These are phyloP conservation scores for Neodiprion lecontei DNA, from an alignment of 1,140 invertebrate genomes.

Conservation along the genomic window DNA sequence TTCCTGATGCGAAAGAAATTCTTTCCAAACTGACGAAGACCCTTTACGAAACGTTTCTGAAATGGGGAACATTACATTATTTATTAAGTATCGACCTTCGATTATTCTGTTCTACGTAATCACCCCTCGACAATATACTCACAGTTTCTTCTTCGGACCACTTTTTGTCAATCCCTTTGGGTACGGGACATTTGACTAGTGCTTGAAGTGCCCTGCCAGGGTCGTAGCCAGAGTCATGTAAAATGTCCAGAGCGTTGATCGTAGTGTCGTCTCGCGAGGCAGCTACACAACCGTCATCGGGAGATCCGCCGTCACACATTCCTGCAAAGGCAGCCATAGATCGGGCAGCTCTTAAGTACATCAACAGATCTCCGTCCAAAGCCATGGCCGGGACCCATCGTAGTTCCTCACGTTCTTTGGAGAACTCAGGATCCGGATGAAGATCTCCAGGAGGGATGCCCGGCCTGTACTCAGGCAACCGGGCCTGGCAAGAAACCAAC, in stretches of 20 bases:
- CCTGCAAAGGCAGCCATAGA: slow-evolving; percentile 95
- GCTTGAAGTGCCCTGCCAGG: slow-evolving; percentile 94
- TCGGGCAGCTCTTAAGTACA: slow-evolving; percentile 95
- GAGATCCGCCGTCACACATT: slow-evolving; percentile 97
- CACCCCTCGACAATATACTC: slow-evolving; percentile 45
- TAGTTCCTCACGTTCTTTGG: slow-evolving; percentile 84
- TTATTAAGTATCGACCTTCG: not conserved
- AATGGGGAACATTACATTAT: slow-evolving; percentile 31
- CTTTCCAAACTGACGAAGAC: slow-evolving; percentile 96
- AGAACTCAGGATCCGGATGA: slow-evolving; percentile 76
- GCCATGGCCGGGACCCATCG: slow-evolving; percentile 92
- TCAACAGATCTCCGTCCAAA: slow-evolving; percentile 92
- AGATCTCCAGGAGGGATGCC: slow-evolving; percentile 71
- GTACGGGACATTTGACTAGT: slow-evolving; percentile 94
- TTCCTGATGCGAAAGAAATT: slow-evolving; percentile 98
- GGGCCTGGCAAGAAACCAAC: slow-evolving; percentile 71
- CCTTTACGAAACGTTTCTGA: slow-evolving; percentile 96
- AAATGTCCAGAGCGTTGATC: slow-evolving; percentile 93
- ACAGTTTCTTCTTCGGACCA: slow-evolving; percentile 97
- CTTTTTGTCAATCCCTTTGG: slow-evolving; percentile 96
- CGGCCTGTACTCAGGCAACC: slow-evolving; percentile 80
- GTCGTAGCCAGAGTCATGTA: slow-evolving; percentile 95
- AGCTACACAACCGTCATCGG: slow-evolving; percentile 95
- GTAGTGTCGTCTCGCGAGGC: slow-evolving; percentile 97
- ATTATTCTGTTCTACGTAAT: slow-evolving; percentile 11